phyloP scores from a whole-genome alignment of 2,888 invertebrate species.

The Monopis laevigella region DNA sequence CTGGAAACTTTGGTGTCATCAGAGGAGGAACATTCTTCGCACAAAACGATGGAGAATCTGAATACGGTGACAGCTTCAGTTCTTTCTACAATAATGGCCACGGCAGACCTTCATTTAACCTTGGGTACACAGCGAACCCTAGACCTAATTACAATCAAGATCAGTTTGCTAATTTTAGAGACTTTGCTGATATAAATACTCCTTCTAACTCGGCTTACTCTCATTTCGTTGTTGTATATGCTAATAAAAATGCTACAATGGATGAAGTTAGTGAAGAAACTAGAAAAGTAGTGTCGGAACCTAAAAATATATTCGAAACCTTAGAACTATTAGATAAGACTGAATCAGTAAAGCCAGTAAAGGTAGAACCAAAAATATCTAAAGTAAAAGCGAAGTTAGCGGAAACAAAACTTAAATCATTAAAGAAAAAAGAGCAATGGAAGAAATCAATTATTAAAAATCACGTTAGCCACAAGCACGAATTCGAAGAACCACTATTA shows the following conservation, averaged over 20 bases:
- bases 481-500: conserved; percentile 71
- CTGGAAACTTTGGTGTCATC: conserved; percentile 88
- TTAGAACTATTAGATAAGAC: conserved; percentile 74
- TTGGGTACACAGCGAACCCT: conserved; percentile 72
- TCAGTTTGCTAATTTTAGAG: conserved; percentile 89
- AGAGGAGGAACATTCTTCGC: conserved; percentile 87
- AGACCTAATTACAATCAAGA: conserved; percentile 80
- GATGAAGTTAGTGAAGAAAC: conserved; percentile 59
- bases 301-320: conserved; percentile 87
- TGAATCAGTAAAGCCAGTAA: conserved; percentile 26
- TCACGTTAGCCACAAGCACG: conserved; percentile 42
- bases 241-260: conserved; percentile 78
- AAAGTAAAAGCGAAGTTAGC: conserved; percentile 74
- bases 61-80: conserved; percentile 67
- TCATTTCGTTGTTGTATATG: conserved; percentile 84
- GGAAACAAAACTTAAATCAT: conserved; percentile 50
- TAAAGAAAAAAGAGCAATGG: conserved; percentile 55
- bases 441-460: conserved; percentile 48
- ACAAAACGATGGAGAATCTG: conserved; percentile 71
- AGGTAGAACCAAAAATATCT: conserved; percentile 56
- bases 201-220: conserved; percentile 83
- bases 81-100: conserved; percentile 75
- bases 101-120: conserved; percentile 72
- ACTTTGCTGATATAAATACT: conserved; percentile 89
- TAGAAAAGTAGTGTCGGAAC: conserved; percentile 56